Conservation (phyloP, 2,888 invertebrate genomes). For the Parelbella ahira region DNA sequence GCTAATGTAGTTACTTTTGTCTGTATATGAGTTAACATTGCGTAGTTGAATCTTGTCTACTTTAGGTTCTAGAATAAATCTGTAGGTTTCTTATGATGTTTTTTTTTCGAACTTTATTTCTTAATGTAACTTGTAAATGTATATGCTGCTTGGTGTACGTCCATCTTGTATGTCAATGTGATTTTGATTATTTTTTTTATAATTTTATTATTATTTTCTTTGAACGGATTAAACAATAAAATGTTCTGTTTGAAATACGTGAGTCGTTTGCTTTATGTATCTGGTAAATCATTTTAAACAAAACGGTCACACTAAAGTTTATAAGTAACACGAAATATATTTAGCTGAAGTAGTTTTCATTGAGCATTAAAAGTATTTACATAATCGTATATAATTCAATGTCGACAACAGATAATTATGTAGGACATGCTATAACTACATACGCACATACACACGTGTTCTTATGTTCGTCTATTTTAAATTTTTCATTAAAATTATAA, state of each 20-base stretch:
- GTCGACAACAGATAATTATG: too few species aligned
- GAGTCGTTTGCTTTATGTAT: slow-evolving; percentile 51
- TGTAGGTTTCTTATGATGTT: slow-evolving; percentile 59
- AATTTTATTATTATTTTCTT: slow-evolving; percentile 66
- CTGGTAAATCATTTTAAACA: too few species aligned
- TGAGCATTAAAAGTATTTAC: too few species aligned
- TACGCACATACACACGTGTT: too few species aligned
- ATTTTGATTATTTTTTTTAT: slow-evolving; percentile 73
- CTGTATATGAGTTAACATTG: slow-evolving; percentile 77
- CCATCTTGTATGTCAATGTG: slow-evolving; percentile 79
- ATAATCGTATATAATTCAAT: too few species aligned
- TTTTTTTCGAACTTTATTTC: slow-evolving; percentile 54
- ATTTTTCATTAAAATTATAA: too few species aligned
- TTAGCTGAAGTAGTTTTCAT: too few species aligned
- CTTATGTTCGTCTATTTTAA: too few species aligned
- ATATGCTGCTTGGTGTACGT: slow-evolving; percentile 77
- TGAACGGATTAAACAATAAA: slow-evolving; percentile 80
- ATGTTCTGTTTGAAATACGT: slow-evolving; percentile 78
- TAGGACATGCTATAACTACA: too few species aligned
- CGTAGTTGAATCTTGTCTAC: slow-evolving; percentile 70
- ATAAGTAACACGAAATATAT: too few species aligned
- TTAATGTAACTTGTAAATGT: slow-evolving; percentile 71
- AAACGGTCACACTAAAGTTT: too few species aligned
- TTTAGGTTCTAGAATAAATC: slow-evolving; percentile 63
- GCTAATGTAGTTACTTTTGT: slow-evolving; percentile 65